Percentiles rank a stretch among this genome's conserved stretches.
phyloP scores from a whole-genome alignment of 2,113 vertebrate genomes.

The Hemicordylus capensis region DNA sequence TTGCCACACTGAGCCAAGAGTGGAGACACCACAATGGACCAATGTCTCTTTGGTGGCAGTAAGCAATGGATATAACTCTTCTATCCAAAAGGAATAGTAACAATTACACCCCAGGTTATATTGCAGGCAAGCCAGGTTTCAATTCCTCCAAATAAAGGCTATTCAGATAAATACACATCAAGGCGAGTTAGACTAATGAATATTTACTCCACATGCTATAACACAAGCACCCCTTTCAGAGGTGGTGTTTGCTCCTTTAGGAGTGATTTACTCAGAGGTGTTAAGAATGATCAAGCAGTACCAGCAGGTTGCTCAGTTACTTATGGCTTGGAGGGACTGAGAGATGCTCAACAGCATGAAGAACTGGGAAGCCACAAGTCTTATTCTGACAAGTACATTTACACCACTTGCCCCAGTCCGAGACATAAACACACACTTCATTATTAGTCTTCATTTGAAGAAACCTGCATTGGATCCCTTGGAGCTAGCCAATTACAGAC shows the following conservation, averaged over 20 bases:
- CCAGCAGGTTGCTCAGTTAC: not conserved
- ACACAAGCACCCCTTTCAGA: not conserved
- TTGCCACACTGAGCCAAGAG: not conserved
- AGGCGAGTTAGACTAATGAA: not conserved
- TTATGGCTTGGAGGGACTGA: not conserved
- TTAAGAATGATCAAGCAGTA: not conserved
- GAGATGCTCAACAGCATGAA: not conserved
- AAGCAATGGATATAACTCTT: not conserved
- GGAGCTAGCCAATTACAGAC: too few species aligned
- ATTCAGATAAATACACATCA: not conserved
- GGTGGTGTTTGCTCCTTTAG: too few species aligned
- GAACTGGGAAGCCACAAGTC: not conserved
- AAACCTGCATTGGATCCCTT: too few species aligned
- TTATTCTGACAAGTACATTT: not conserved
- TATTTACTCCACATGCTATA: not conserved
- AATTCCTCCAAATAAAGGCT: not conserved
- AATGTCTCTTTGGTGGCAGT: too few species aligned
- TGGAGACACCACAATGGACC: too few species aligned
- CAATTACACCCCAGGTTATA: not conserved
- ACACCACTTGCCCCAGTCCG: too few species aligned
- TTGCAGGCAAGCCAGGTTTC: not conserved
- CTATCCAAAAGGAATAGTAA: not conserved
- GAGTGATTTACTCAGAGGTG: not conserved
- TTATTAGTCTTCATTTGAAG: not conserved
- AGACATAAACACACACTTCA: not conserved